Conservation (phyloP, 2,888 invertebrate species). For the Eupithecia abbreviata region DNA sequence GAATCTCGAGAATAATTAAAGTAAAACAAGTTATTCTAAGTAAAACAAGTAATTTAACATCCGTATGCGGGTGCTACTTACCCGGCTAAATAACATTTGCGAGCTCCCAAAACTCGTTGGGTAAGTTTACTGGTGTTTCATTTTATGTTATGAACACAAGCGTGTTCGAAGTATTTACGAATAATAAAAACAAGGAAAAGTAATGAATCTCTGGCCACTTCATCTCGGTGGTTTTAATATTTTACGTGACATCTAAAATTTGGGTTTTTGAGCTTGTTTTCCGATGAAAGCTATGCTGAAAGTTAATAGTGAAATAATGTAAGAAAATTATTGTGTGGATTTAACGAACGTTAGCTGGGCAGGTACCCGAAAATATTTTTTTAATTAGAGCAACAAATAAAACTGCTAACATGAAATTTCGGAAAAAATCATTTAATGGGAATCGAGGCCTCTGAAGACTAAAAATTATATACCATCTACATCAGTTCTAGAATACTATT, state of each 20-base stretch:
- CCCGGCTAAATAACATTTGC: constrained; percentile 69
- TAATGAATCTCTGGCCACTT: constrained; percentile 83
- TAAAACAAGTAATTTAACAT: constrained; percentile 50
- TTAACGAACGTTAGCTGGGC: too few relatives aligned
- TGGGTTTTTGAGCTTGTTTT: constrained; percentile 44
- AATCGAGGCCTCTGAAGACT: too few relatives aligned
- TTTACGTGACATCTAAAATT: constrained; percentile 83
- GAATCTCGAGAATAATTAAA: neutral
- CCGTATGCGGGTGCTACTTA: constrained; percentile 59
- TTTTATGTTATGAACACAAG: constrained; percentile 78
- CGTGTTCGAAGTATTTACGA: constrained; percentile 70
- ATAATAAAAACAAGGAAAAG: constrained; percentile 83
- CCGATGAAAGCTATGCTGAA: constrained; percentile 14
- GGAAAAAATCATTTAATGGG: too few relatives aligned
- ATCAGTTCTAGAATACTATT: too few relatives aligned
- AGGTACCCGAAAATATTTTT: too few relatives aligned
- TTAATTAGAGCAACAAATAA: too few relatives aligned
- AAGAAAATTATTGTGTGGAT: neutral
- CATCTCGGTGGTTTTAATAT: constrained; percentile 82
- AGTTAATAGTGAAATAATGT: neutral
- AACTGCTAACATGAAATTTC: too few relatives aligned
- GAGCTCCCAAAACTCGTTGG: constrained; percentile 59
- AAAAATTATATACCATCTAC: too few relatives aligned
- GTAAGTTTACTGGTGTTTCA: constrained; percentile 72
- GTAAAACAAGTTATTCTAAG: constrained; percentile 25